These are phyloP conservation scores for Dendrocincla fuliginosa DNA, from an alignment of 2,797 vertebrate species.

Conservation along the genomic window DNA sequence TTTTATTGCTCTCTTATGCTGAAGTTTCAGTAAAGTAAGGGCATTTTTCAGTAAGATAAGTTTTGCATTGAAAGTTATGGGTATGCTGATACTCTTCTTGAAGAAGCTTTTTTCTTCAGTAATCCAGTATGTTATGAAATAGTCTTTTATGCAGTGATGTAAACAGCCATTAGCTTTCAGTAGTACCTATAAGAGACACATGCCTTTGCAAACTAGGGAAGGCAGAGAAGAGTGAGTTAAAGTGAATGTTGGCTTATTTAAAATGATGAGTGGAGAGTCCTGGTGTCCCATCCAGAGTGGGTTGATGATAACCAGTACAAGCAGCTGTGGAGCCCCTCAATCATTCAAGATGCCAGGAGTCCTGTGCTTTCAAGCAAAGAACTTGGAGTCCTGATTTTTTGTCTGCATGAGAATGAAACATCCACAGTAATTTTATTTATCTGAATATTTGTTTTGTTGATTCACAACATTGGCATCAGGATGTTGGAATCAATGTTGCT, in stretches of 20 bases:
- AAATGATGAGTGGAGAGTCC: neutral
- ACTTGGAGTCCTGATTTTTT: neutral
- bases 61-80: neutral
- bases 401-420: neutral
- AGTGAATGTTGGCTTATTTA: neutral
- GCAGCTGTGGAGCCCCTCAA: neutral
- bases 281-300: neutral
- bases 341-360: neutral
- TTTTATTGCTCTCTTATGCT: neutral
- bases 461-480: neutral
- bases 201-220: neutral
- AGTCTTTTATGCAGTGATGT: neutral
- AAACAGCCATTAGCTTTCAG: neutral
- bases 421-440: neutral
- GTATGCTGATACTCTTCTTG: neutral
- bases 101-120: neutral
- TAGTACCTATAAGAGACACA: neutral
- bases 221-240: neutral
- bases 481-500: neutral
- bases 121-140: neutral
- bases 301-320: neutral
- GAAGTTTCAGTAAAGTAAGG: neutral
- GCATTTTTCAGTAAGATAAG: neutral
- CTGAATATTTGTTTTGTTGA: neutral
- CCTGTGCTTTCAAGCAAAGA: neutral